phyloP scores from a whole-genome alignment of 2,888 invertebrate species.

The Cryptocephalus primarius region DNA sequence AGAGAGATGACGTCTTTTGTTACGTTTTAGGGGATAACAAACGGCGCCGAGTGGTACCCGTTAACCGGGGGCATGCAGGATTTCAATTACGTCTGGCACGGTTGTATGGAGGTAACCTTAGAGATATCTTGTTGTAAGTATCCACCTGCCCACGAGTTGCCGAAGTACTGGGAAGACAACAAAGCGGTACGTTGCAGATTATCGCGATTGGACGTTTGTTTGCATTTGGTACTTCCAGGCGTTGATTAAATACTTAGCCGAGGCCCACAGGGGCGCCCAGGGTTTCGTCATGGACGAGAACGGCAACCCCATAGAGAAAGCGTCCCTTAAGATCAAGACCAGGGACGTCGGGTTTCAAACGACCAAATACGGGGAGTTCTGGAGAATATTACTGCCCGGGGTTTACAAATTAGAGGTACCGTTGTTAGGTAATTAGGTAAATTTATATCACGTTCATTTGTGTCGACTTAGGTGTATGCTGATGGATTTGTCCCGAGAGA shows the following conservation, averaged over 20 bases:
- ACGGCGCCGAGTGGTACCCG: slow-evolving; percentile 91
- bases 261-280: slow-evolving; percentile 80
- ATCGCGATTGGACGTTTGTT: not conserved
- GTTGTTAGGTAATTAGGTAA: not conserved
- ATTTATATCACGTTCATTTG: not conserved
- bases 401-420: slow-evolving; percentile 70
- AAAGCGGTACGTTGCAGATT: slow-evolving; percentile 49
- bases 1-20: no score
- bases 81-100: slow-evolving; percentile 87
- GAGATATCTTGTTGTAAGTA: slow-evolving; percentile 93
- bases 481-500: slow-evolving; percentile 77
- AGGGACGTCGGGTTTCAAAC: slow-evolving; percentile 78
- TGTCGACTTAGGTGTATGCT: slow-evolving; percentile 56
- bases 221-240: slow-evolving; percentile 42
- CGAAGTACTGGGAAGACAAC: slow-evolving; percentile 82
- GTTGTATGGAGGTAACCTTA: slow-evolving; percentile 90
- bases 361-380: slow-evolving; percentile 88
- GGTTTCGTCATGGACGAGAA: slow-evolving; percentile 74
- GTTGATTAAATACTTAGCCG: slow-evolving; percentile 70
- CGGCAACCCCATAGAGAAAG: slow-evolving; percentile 69
- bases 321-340: slow-evolving; percentile 65
- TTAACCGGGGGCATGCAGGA: slow-evolving; percentile 89
- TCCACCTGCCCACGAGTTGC: slow-evolving; percentile 68
- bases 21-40: slow-evolving; percentile 67
- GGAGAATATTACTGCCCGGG: slow-evolving; percentile 83